Conservation (phyloP, 64 coral and sea anemone genomes). For the Acropora yongei region DNA sequence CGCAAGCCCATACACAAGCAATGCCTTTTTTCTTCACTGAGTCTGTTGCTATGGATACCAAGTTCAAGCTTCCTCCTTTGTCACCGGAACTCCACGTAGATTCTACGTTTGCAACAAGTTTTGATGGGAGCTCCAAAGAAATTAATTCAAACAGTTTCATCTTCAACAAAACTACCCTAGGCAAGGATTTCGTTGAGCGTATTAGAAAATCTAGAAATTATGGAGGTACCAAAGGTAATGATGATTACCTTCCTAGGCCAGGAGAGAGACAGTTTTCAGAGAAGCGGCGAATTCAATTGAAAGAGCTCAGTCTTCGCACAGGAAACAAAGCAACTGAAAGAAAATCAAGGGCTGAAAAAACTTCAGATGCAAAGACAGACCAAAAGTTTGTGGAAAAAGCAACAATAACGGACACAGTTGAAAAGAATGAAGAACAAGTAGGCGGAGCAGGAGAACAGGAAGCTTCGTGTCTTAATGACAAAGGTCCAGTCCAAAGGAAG, state of each 20-base stretch:
- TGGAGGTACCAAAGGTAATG: neutral
- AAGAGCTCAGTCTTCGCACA: neutral
- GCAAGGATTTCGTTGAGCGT: neutral
- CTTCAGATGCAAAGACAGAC: neutral
- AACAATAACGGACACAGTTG: neutral
- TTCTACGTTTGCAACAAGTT: neutral
- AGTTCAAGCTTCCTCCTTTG: conserved; percentile 60
- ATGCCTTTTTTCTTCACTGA: conserved; percentile 33
- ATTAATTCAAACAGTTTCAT: neutral
- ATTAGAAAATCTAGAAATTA: neutral
- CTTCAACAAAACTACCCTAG: neutral
- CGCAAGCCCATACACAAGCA: too few relatives aligned
- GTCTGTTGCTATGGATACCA: conserved; percentile 55
- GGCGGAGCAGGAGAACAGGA: neutral
- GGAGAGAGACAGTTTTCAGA: too few relatives aligned
- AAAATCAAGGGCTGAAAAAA: neutral
- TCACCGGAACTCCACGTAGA: neutral
- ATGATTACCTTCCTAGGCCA: neutral
- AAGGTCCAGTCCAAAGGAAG: neutral
- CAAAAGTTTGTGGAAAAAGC: neutral
- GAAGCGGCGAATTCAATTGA: neutral
- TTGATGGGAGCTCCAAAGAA: neutral
- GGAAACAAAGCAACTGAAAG: neutral
- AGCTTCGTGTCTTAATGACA: neutral
- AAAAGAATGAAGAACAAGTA: neutral